phyloP scores from a whole-genome alignment of 2,888 invertebrate species.

The Tachystola acroxantha region DNA sequence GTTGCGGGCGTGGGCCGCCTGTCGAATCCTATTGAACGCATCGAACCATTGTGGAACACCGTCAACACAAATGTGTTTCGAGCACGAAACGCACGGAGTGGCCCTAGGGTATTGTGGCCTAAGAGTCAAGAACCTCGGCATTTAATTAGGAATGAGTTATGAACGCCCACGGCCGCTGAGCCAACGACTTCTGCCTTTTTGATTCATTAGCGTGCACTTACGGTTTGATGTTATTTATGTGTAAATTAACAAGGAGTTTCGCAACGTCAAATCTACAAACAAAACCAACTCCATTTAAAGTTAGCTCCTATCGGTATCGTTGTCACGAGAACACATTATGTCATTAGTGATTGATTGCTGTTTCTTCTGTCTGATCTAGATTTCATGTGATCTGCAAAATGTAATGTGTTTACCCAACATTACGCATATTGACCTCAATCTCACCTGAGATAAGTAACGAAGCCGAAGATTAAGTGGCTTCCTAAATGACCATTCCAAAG shows the following conservation, averaged over 20 bases:
- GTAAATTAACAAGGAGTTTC: slow-evolving; percentile 15
- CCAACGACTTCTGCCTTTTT: slow-evolving; percentile 61
- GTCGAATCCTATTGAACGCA: slow-evolving; percentile 22
- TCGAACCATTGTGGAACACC: slow-evolving; percentile 14
- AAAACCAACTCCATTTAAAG: too few species aligned
- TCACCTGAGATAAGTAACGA: too few species aligned
- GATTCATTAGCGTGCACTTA: slow-evolving; percentile 55
- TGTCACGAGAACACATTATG: too few species aligned
- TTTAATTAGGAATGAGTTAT: slow-evolving; percentile 69
- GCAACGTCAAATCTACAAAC: slow-evolving; percentile 21
- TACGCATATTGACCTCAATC: too few species aligned
- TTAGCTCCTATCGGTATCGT: too few species aligned
- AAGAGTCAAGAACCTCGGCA: slow-evolving; percentile 62
- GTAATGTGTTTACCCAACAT: too few species aligned
- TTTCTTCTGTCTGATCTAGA: too few species aligned
- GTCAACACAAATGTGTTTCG: slow-evolving; percentile 29
- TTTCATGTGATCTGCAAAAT: too few species aligned
- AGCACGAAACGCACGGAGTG: slow-evolving; percentile 27
- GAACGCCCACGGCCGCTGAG: slow-evolving; percentile 55
- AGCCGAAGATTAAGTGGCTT: too few species aligned
- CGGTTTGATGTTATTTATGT: slow-evolving; percentile 22
- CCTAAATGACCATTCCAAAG: too few species aligned
- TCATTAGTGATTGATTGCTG: too few species aligned
- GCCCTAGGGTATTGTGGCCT: slow-evolving; percentile 10
- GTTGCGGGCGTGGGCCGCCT: slow-evolving; percentile 27